These are phyloP conservation scores for Allobates femoralis DNA, from an alignment of 2,797 vertebrate genomes.

Conservation along the genomic window DNA sequence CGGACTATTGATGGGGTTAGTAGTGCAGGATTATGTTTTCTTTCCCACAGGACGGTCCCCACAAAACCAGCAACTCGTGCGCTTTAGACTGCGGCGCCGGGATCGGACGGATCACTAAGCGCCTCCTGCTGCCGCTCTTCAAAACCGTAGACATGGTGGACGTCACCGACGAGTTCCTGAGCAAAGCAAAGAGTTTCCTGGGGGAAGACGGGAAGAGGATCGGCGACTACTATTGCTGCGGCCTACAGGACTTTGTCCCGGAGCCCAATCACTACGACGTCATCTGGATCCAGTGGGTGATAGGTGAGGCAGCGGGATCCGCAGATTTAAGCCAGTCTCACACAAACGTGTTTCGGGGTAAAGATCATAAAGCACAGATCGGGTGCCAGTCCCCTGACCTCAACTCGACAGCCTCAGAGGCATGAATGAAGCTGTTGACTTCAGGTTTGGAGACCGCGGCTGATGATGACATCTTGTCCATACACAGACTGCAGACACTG, in stretches of 20 bases:
- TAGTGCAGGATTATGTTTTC: neutral
- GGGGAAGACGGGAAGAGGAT: conserved; percentile 87
- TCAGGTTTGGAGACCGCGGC: too few relatives aligned
- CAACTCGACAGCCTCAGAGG: too few relatives aligned
- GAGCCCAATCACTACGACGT: conserved; percentile 87
- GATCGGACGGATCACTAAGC: conserved; percentile 93
- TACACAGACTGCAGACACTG: too few relatives aligned
- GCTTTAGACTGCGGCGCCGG: conserved; percentile 95
- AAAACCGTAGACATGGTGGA: conserved; percentile 94
- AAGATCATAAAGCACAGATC: too few relatives aligned
- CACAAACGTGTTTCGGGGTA: too few relatives aligned
- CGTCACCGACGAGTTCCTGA: conserved; percentile 91
- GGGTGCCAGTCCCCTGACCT: too few relatives aligned
- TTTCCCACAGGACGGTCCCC: conserved; percentile 83
- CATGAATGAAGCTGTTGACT: too few relatives aligned
- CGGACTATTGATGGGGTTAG: too few relatives aligned
- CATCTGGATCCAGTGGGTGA: conserved; percentile 99
- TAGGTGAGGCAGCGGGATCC: conserved; percentile 81
- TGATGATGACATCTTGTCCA: too few relatives aligned
- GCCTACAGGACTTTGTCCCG: conserved; percentile 92
- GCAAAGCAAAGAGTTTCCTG: conserved; percentile 88
- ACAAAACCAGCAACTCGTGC: conserved; percentile 79
- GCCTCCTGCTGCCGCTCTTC: conserved; percentile 91
- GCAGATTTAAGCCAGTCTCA: neutral
- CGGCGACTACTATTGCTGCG: conserved; percentile 88